Percentiles rank a stretch among this genome's conserved stretches.
These are phyloP conservation scores for Galleria mellonella DNA, from an alignment of 1,140 invertebrate genomes.

Conservation along the genomic window DNA sequence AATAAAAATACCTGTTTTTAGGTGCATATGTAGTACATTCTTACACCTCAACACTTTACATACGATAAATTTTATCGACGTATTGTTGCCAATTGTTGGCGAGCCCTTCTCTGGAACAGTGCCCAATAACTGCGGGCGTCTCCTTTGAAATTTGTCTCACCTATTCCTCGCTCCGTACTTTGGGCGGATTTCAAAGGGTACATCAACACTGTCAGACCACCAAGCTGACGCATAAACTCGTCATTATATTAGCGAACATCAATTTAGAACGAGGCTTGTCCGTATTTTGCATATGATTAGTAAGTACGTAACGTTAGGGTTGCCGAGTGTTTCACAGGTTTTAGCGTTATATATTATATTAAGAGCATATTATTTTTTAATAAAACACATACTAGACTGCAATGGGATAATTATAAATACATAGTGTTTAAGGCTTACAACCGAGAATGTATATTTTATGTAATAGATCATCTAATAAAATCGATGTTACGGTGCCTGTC, in stretches of 20 bases:
- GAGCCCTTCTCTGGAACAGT: constrained; percentile 40
- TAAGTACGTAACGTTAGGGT: constrained; percentile 2
- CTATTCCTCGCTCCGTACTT: constrained; percentile 30
- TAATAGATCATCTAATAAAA: no score
- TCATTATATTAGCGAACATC: constrained; percentile 24
- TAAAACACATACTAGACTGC: no score
- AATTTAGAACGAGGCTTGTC: constrained; percentile 5
- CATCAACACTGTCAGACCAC: constrained; percentile 32
- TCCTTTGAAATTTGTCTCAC: constrained; percentile 58
- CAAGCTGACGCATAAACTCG: constrained; percentile 28
- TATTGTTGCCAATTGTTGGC: constrained; percentile 41
- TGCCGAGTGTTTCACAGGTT: no score
- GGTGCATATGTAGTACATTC: constrained; percentile 14
- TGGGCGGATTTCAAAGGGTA: constrained; percentile 23
- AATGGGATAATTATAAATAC: no score
- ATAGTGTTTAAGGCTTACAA: no score
- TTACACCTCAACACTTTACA: constrained; percentile 17
- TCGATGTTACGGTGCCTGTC: no score
- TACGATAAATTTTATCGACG: constrained; percentile 56
- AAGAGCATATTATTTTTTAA: no score
- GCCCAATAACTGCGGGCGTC: constrained; percentile 39
- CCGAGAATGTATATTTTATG: no score
- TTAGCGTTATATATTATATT: no score
- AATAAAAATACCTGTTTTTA: no score
- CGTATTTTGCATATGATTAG: constrained; percentile 20